Evolutionary conservation across 1,140 invertebrate genomes (phyloP), one percentile per base, ranked within the genome.

Genomic region (Scaptomyza pallida): DNA sequence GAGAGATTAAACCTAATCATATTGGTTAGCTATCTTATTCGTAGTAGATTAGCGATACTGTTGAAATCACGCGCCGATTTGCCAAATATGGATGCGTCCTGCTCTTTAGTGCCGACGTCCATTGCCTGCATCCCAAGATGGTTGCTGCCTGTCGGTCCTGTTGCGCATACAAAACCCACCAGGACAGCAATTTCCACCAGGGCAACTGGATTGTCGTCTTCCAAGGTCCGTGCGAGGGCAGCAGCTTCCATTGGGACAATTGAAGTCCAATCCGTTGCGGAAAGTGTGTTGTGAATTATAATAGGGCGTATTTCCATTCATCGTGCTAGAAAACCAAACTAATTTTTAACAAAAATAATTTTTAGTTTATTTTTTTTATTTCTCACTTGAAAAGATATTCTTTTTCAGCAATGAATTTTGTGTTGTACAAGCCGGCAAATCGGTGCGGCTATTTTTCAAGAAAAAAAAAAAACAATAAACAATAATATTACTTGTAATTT

Each of bases 221-320:
- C 44, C 43, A n/a, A 23, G 12, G 10, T 52, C 13, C 33, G 50
- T 15, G 3, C 70, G 52, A 0, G 21, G 13, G 15, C 74, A 16
- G 17, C 70, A 82, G 3, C 16, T 59, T 35, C 78, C 79, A 19
- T 64, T 61, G 2, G 60, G 21, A 33, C 78, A 82, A 9, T 41
- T 70, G n/a, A 10, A 41, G 9, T 43, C 40, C 6, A 23, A n/a
- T 1, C 52, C 65, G n/a, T 30, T n/a, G 13, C 13, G 26, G 13
- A 12, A 41, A 19, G 0, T 19, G n/a, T 0, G 23, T 10, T 15
- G 73, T 2, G 13, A 10, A 12, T 15, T 41, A 21, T 35, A 19
- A 45, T 37, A 45, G 17, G 35, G 23, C 23, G 12, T 17, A 16
- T 48, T 26, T 57, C 78, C 78, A 37, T 81, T 52, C 78, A 81